Conservation (phyloP, 2,888 invertebrate genomes). For the Colostygia pectinataria region DNA sequence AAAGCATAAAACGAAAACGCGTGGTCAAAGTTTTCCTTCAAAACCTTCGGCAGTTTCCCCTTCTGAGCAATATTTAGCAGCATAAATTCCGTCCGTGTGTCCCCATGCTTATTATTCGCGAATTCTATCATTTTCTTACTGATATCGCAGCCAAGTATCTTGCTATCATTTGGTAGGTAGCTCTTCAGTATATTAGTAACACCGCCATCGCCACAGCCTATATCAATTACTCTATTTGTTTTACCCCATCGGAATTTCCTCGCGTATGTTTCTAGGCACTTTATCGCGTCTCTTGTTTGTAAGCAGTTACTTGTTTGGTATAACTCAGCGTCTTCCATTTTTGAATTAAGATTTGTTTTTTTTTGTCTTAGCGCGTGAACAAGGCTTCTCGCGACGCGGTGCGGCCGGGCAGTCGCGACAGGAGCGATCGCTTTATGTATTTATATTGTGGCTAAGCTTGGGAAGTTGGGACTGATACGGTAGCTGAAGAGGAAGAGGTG, state of each 20-base stretch:
- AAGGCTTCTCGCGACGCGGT: conserved; percentile 60
- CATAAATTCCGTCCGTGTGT: conserved; percentile 72
- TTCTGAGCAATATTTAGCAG: conserved; percentile 80
- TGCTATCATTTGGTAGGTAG: conserved; percentile 77
- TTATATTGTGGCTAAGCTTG: conserved; percentile 60
- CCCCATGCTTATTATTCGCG: conserved; percentile 80
- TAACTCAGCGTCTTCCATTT: conserved; percentile 84
- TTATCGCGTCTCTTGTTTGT: conserved; percentile 83
- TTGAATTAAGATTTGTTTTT: conserved; percentile 7
- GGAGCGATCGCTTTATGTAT: conserved; percentile 60
- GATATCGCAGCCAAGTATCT: conserved; percentile 86
- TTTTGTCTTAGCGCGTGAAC: conserved; percentile 54
- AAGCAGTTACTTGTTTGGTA: conserved; percentile 87
- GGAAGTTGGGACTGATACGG: conserved; percentile 40
- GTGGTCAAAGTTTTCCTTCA: conserved; percentile 84
- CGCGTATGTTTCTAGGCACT: conserved; percentile 85
- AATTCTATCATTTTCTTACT: conserved; percentile 87
- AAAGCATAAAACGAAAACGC: conserved; percentile 90
- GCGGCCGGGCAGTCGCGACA: conserved; percentile 61
- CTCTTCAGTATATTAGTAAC: conserved; percentile 85
- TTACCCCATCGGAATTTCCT: conserved; percentile 81
- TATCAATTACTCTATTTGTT: conserved; percentile 83
- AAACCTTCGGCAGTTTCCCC: conserved; percentile 69
- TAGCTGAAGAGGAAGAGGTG: conserved; percentile 1
- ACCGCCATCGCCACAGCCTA: conserved; percentile 90